Evolutionary conservation across 2,888 invertebrate genomes (phyloP).

Genomic region (Bellardia bayeri): DNA sequence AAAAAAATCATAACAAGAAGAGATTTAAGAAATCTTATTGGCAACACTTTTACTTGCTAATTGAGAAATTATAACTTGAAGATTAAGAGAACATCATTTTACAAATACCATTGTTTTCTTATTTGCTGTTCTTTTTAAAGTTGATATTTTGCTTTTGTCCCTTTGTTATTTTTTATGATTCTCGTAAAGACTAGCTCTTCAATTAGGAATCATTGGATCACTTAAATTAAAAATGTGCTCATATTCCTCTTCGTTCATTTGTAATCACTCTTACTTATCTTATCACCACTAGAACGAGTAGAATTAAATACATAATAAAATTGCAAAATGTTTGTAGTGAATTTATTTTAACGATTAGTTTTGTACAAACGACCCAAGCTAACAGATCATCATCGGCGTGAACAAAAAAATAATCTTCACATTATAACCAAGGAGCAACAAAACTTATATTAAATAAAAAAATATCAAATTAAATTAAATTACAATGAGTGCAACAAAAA

Average conservation of each 20-base stretch:
- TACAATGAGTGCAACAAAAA: conserved; percentile 22
- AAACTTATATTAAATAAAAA: conserved; percentile 3
- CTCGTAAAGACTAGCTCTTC: neutral
- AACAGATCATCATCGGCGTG: neutral
- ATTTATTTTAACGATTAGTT: conserved; percentile 25
- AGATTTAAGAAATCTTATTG: no score
- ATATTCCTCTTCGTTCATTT: neutral
- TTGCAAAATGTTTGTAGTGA: conserved; percentile 4
- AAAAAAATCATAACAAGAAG: no score
- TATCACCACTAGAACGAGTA: conserved; percentile 33
- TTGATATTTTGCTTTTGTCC: neutral
- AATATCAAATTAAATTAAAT: neutral
- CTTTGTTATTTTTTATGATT: neutral
- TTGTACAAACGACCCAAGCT: neutral
- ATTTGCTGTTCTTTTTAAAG: neutral
- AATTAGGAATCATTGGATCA: neutral
- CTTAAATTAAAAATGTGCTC: neutral
- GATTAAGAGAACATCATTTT: neutral
- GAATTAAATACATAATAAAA: neutral
- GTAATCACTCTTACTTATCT: conserved; percentile 35
- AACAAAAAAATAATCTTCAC: conserved; percentile 7
- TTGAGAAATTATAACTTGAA: neutral
- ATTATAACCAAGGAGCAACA: neutral
- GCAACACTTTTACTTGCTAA: neutral
- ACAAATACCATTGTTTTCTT: neutral